phyloP scores from a whole-genome alignment of 1,140 invertebrate genomes.

The Drosophila kanapiae region DNA sequence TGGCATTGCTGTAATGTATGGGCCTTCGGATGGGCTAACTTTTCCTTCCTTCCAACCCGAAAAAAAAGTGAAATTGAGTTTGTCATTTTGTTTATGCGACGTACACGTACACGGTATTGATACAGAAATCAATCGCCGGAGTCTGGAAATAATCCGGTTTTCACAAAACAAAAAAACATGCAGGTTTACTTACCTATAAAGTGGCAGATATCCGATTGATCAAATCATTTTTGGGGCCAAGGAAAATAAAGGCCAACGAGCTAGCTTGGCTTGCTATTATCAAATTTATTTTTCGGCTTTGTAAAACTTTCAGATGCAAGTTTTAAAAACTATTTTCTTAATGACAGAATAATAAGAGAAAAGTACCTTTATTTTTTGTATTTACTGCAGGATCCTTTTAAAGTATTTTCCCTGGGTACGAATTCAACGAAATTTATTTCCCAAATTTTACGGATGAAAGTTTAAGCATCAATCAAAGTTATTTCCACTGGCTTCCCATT shows the following conservation, averaged over 20 bases:
- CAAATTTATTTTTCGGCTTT: background rate
- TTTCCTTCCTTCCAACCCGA: conserved; percentile 38
- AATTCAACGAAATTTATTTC: background rate
- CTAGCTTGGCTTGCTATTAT: background rate
- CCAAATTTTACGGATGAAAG: conserved; percentile 7
- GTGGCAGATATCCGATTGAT: conserved; percentile 11
- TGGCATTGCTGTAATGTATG: conserved; percentile 75
- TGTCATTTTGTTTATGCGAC: conserved; percentile 67
- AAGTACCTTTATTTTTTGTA: background rate
- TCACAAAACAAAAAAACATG: background rate
- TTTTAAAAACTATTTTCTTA: background rate
- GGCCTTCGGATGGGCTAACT: conserved; percentile 50
- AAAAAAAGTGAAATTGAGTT: conserved; percentile 82
- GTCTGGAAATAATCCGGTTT: conserved; percentile 18
- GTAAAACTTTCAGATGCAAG: background rate
- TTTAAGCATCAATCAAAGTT: conserved; percentile 27
- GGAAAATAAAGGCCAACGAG: background rate
- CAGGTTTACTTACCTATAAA: background rate
- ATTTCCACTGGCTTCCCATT: conserved; percentile 15
- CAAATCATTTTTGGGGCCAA: conserved; percentile 2
- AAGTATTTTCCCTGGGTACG: background rate
- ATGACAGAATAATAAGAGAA: background rate
- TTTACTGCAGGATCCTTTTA: background rate
- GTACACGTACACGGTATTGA: conserved; percentile 25
- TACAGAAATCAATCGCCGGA: conserved; percentile 32